Evolutionary conservation across 2,113 vertebrate genomes (phyloP), one percentile per base, ranked within the genome.

Genomic region (Vidua macroura): DNA sequence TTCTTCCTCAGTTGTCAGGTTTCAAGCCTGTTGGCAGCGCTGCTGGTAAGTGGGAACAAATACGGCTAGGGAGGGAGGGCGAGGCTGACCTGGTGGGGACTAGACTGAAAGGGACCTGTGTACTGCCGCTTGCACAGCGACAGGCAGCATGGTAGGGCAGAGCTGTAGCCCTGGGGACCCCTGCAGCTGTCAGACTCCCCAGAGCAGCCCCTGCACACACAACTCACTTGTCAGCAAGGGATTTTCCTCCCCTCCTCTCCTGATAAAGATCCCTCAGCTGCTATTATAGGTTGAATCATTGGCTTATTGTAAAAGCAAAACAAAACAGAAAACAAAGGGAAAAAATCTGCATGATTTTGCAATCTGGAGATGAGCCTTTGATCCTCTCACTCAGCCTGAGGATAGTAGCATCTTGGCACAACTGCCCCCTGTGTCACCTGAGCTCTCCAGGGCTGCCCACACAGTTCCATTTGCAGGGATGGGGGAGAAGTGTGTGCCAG

Each of bases 1-100:
- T 97, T 97, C 93, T 87, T 78, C 76, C 89, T 92, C 91, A 85
- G 90, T 96, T 96, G 84, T 94, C 94, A 91, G 93, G 88, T 97
- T 96, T 90, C 51, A 83, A 95, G 90, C 95, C 85, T 92, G 95
- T 96, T 46, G 17, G 95, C 92, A 86, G 95, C 31, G 21, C 68
- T 74, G 87, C 91, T 94, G 96, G 96, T 97, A 96, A 97, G 93
- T 91, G 92, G 76, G 72, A 48, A 62, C 63, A 56, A 86, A 13
- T 23, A 56, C 3, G 2, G 24, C 23, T 35, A 11, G 49, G 68
- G 81, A 8, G 39, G 49, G 35, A 64, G 46, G 60, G 67, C 0
- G 2, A 77, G 52, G 58, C 22, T 85, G 63, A 60, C 46, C 56
- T 35, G 19, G 12, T 6, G 28, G 28, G 27, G 31, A 24, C 69